Percentiles rank a stretch among this genome's conserved stretches.
phyloP scores from a whole-genome alignment of 1,140 invertebrate genomes.

The Drosophila aff. region DNA sequence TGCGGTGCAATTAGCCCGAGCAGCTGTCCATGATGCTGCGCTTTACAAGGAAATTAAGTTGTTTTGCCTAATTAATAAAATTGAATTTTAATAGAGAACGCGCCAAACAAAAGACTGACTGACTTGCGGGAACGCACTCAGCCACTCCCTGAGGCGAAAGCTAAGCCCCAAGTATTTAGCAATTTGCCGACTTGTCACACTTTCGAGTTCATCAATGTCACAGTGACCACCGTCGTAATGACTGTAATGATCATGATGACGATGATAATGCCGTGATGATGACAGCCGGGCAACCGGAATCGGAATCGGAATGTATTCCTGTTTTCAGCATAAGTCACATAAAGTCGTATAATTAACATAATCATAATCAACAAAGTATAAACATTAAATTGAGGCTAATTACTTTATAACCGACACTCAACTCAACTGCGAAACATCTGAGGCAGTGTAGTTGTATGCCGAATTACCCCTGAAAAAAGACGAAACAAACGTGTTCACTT shows the following conservation, averaged over 20 bases:
- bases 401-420: conserved; percentile 84
- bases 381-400: conserved; percentile 83
- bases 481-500: conserved; percentile 68
- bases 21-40: conserved; percentile 78
- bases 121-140: conserved; percentile 31
- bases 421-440: conserved; percentile 76
- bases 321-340: conserved; percentile 69
- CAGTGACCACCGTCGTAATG: conserved; percentile 32
- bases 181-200: conserved; percentile 56
- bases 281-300: conserved; percentile 59
- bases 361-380: conserved; percentile 84
- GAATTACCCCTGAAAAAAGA: conserved; percentile 54
- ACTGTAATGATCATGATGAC: conserved; percentile 26
- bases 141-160: background rate
- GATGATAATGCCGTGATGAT: conserved; percentile 23
- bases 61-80: conserved; percentile 83
- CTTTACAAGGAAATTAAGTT: conserved; percentile 81
- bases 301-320: conserved; percentile 39
- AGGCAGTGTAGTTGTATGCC: conserved; percentile 48
- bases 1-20: conserved; percentile 59
- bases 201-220: conserved; percentile 74
- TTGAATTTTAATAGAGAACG: conserved; percentile 79
- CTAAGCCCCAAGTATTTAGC: conserved; percentile 20
- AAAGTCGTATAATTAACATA: conserved; percentile 84
- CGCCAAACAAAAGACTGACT: conserved; percentile 58